Conservation (phyloP, 2,113 vertebrate genomes). For the Sylvia atricapilla region DNA sequence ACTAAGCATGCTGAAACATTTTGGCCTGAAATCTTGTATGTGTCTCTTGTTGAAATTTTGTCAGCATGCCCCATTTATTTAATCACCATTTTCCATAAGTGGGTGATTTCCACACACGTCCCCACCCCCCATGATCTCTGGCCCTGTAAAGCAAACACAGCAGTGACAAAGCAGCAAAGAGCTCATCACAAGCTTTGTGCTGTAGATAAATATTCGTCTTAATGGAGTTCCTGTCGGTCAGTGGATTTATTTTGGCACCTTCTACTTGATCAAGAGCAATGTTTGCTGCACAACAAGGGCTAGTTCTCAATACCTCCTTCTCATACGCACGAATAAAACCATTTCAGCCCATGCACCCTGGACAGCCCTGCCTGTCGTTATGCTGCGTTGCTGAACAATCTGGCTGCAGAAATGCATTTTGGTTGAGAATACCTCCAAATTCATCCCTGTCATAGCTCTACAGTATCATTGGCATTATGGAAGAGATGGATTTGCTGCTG, state of each 20-base stretch:
- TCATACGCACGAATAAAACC: not conserved
- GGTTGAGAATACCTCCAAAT: not conserved
- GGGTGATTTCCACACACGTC: not conserved
- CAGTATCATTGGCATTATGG: not conserved
- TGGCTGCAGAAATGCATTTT: slow-evolving; percentile 38
- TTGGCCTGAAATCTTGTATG: not conserved
- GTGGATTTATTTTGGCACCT: slow-evolving; percentile 34
- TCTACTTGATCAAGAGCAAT: slow-evolving; percentile 28
- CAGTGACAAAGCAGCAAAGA: not conserved
- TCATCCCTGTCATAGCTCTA: not conserved
- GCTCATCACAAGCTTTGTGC: not conserved
- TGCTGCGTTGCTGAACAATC: slow-evolving; percentile 13
- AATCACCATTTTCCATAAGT: not conserved
- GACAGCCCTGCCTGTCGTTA: not conserved
- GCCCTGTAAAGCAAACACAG: slow-evolving; percentile 19
- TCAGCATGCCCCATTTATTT: not conserved
- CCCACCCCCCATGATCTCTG: not conserved
- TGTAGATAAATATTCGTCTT: not conserved
- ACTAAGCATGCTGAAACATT: not conserved
- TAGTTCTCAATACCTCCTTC: slow-evolving; percentile 55
- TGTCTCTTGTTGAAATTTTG: not conserved
- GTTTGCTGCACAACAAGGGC: slow-evolving; percentile 50
- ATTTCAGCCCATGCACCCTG: not conserved
- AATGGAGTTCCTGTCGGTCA: not conserved
- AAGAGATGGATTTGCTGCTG: not conserved